Percentiles rank a stretch among this genome's conserved stretches.
Evolutionary conservation across 2,888 invertebrate genomes (phyloP).

Genomic region (Cephus pulcher): DNA sequence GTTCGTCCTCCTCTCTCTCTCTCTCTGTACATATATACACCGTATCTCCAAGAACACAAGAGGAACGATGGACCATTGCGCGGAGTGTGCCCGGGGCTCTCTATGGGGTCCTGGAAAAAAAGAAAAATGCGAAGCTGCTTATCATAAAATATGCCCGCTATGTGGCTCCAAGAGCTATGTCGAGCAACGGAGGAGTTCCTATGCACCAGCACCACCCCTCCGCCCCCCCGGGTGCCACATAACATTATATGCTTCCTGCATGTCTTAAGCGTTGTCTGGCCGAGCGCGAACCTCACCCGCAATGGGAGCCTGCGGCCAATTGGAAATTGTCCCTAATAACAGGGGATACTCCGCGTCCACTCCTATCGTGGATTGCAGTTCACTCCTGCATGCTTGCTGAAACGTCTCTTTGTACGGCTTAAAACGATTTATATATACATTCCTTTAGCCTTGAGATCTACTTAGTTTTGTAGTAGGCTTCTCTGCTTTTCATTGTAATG

Average conservation of each 20-base stretch:
- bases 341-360: conserved; percentile 59
- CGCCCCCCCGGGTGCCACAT: conserved; percentile 54
- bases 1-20: conserved; percentile 19
- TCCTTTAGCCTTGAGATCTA: background rate
- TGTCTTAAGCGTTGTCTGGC: conserved; percentile 26
- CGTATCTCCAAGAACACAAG: background rate
- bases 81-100: conserved; percentile 27
- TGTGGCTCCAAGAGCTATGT: conserved; percentile 29
- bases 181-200: conserved; percentile 25
- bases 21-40: background rate
- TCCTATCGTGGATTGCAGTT: conserved; percentile 57
- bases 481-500: background rate
- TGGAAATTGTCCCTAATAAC: conserved; percentile 67
- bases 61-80: conserved; percentile 13
- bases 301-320: conserved; percentile 58
- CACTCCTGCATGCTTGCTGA: conserved; percentile 47
- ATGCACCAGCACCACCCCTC: conserved; percentile 16
- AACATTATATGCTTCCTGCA: conserved; percentile 50
- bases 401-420: conserved; percentile 51
- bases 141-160: conserved; percentile 63
- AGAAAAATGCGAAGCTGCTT: conserved; percentile 59
- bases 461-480: background rate
- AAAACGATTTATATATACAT: background rate
- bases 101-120: conserved; percentile 43
- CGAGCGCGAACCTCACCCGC: conserved; percentile 29